Base-by-base conservation (phyloP, 2,797 vertebrate genomes). In the Sebastes alutus region DNA sequence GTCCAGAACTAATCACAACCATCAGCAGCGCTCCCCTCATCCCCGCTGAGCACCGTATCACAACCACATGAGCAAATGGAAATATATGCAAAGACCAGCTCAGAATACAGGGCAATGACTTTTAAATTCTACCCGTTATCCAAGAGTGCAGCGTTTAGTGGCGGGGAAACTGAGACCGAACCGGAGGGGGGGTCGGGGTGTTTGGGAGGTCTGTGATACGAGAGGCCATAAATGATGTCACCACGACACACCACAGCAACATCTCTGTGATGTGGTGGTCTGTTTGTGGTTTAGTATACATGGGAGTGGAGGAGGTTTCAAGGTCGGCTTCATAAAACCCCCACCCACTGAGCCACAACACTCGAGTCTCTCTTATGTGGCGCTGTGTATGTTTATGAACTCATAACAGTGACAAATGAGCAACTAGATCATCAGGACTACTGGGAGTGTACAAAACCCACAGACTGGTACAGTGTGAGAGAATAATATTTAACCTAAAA, bases 1-100 rank as follows among this genome's bases (percentile, higher is more conserved):
- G 71, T 90, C 86, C 93, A 91, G 89, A 87, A 84, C 90, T 94
- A 94, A 95, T 94, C 89, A 87, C 82, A 91, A 87, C 87, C 92
- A 94, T 93, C 85, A 88, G 85, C 88, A 78, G 78, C 52, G 29
- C 83, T 81, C 81, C 68, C 63, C 78, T 84, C 88, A 66, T 85
- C 80, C 62, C 80, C 23, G 25, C 76, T 62, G 73, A 86, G 87
- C 75, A 16, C 59, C 7, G 11, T 59, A 81, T 89, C 83, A 42
- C 62, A 69, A 42, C 76, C 72, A 66, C 70, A 90, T 87, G 89
- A 90, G 87, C 68, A 67, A 90, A 91, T 88, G 88, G 86, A 90
- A 92, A 90, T 89, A 77, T 75, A 81, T 70, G 80, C 81, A 91
- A 80, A 87, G 81, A 81, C 80, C 72, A n/a, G 64, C 68, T 72